Evolutionary conservation across 2,888 invertebrate species (phyloP).

Genomic region (Sinhomidia bicolor): DNA sequence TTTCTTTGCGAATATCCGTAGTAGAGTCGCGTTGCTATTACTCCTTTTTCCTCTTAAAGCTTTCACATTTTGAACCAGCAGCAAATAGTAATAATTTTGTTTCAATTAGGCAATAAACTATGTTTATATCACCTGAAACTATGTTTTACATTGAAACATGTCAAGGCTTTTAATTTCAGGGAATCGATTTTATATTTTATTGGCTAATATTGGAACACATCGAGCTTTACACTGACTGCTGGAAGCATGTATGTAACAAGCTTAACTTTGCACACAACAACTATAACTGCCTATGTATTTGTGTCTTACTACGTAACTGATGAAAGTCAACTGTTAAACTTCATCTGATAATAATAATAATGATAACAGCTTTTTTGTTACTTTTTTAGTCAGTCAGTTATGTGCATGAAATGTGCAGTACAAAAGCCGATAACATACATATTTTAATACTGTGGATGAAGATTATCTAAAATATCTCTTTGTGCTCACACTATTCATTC

Average conservation of each 20-base stretch:
- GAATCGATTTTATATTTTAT: not conserved
- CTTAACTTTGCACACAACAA: not conserved
- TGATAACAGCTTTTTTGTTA: not conserved
- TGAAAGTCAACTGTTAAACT: not conserved
- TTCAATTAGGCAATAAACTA: too few species aligned
- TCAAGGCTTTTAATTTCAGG: too few species aligned
- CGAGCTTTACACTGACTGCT: not conserved
- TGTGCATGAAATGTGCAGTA: too few species aligned
- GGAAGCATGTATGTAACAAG: not conserved
- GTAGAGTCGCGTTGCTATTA: too few species aligned
- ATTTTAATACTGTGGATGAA: not conserved
- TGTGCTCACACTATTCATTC: not conserved
- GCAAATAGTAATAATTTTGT: too few species aligned
- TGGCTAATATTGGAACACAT: not conserved
- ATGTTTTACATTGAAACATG: too few species aligned
- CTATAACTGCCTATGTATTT: not conserved
- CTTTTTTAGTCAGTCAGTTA: not conserved
- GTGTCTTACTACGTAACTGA: not conserved
- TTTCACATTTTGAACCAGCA: too few species aligned
- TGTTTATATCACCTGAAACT: too few species aligned
- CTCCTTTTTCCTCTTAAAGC: too few species aligned
- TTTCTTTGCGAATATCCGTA: too few species aligned
- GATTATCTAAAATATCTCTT: not conserved
- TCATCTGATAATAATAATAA: not conserved
- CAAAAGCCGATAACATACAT: too few species aligned